Conservation (phyloP, 2,113 vertebrate species). For the Climacteris rufus region DNA sequence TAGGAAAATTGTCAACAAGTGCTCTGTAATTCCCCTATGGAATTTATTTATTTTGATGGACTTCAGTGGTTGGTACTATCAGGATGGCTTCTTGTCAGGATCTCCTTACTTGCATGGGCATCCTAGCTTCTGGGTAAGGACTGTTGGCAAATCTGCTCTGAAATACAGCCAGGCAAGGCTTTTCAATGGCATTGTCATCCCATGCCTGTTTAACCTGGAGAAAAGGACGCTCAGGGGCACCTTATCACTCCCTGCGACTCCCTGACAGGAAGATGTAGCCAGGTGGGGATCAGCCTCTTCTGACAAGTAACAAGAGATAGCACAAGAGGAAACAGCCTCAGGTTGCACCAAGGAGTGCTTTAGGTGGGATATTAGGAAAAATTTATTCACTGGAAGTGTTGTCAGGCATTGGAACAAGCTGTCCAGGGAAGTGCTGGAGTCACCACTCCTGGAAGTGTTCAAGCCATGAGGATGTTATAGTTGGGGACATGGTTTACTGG, state of each 20-base stretch:
- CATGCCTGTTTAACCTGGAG: background rate
- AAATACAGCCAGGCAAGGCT: background rate
- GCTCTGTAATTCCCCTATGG: background rate
- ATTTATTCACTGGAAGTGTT: background rate
- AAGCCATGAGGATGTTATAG: too few species aligned
- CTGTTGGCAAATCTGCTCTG: background rate
- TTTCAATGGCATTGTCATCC: background rate
- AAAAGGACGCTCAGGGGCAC: background rate
- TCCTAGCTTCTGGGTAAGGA: background rate
- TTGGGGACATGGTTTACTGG: too few species aligned
- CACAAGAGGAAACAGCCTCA: background rate
- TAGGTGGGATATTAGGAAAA: background rate
- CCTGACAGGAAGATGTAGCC: background rate
- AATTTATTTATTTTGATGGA: background rate
- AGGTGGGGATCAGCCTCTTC: background rate
- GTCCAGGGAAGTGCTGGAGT: background rate
- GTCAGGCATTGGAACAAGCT: background rate
- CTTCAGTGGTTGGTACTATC: background rate
- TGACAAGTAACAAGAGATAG: background rate
- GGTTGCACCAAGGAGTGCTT: background rate
- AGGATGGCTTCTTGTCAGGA: background rate
- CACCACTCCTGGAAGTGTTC: background rate
- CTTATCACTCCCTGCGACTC: background rate
- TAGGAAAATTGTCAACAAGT: constrained; percentile 5
- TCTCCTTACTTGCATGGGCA: background rate